These are phyloP conservation scores for Okamejei kenojei DNA, from an alignment of 2,797 vertebrate genomes.

Conservation along the genomic window DNA sequence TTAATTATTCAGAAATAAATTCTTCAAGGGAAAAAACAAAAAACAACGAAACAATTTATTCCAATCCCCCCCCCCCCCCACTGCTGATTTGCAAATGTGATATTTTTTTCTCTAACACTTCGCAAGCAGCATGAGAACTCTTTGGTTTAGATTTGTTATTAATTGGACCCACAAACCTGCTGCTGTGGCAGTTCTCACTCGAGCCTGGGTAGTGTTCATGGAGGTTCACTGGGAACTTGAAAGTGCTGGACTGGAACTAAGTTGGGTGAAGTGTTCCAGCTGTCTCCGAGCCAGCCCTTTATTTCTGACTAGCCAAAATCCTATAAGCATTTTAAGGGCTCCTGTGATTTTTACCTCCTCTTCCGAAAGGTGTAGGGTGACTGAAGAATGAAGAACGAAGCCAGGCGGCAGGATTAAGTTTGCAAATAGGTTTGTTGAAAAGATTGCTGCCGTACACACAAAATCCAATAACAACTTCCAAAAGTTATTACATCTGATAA, in stretches of 20 bases:
- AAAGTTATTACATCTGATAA: neutral
- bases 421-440: neutral
- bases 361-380: neutral
- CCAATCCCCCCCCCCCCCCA: neutral
- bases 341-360: neutral
- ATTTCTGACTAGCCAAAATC: neutral
- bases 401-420: neutral
- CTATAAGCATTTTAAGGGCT: neutral
- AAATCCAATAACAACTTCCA: neutral
- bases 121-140: neutral
- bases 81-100: neutral
- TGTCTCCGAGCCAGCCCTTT: neutral
- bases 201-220: neutral
- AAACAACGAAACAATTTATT: neutral
- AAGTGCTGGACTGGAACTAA: neutral
- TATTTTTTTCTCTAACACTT: neutral
- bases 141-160: neutral
- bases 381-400: neutral
- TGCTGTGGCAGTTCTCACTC: neutral
- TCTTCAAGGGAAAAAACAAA: neutral
- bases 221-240: neutral
- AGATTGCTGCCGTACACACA: neutral
- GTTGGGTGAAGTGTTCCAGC: neutral
- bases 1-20: neutral
- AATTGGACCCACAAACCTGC: neutral